A percentile compares a stretch with the other conserved stretches of the same genome.
Conservation (phyloP, 2,113 vertebrate genomes). For the Thryonomys swinderianus region DNA sequence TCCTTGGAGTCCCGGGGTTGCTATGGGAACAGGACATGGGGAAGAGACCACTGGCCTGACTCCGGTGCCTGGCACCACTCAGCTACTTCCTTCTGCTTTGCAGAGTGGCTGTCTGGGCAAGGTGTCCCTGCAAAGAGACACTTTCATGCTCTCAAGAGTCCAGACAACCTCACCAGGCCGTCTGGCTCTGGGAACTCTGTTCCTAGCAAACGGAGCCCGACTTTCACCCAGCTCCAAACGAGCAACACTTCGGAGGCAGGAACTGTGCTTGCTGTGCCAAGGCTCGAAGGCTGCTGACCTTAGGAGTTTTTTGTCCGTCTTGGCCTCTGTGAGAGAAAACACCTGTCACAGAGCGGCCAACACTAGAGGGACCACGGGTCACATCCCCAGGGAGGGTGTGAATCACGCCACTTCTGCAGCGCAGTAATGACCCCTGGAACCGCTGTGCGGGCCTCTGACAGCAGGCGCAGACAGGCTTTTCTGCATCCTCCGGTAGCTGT, state of each 20-base stretch:
- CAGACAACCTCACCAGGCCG: not conserved
- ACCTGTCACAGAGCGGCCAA: not conserved
- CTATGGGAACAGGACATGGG: not conserved
- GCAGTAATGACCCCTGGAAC: not conserved
- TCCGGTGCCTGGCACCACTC: not conserved
- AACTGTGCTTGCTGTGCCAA: not conserved
- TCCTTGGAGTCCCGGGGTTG: not conserved
- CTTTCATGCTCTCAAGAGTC: not conserved
- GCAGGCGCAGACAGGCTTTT: not conserved
- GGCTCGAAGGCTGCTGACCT: not conserved
- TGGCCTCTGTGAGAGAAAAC: not conserved
- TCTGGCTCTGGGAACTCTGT: not conserved
- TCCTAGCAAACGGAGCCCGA: not conserved
- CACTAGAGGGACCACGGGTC: not conserved
- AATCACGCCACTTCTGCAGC: not conserved
- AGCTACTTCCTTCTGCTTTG: not conserved
- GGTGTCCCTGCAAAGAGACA: not conserved
- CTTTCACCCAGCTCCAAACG: conserved; percentile 21
- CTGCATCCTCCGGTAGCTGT: not conserved
- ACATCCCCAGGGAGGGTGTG: rapidly evolving
- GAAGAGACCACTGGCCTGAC: not conserved
- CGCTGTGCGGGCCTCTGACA: not conserved
- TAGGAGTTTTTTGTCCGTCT: conserved; percentile 4
- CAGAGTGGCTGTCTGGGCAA: not conserved
- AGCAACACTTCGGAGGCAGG: not conserved